Evolutionary conservation across 64 coral and sea anemone species (phyloP), one percentile per base, ranked within the genome.

Genomic region (Cladopsammia gracilis): DNA sequence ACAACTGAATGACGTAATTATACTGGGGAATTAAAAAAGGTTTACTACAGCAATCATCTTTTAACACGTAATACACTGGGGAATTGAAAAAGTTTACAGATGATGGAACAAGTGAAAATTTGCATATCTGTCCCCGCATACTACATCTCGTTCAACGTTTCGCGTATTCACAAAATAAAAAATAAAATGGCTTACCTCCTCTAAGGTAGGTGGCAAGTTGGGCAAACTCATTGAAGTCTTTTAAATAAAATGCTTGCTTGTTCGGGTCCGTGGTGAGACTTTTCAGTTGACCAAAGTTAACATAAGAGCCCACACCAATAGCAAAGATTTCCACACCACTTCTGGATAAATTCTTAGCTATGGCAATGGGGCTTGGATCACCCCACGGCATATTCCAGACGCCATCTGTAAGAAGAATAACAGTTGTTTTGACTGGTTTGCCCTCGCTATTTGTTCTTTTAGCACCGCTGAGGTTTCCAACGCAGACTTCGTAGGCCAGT

Each of bases 321-420:
- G 96, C 68, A 76, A 97, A 94, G 10, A 97, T 48, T 22, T 97
- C 96, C 12, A 73, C 76, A 5, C 50, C 42, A 3, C 73, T 25
- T 0, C 10, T 2, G 23, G 64, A 71, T 8, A 97, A 52, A 5
- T 91, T 43, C 12, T 88, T n/a, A 0, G 96, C 96, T 4, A 25
- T n/a, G 0, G 59, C 12, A 26, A 88, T 42, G 0, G 58, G 62
- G 7, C 48, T 78, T 6, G 88, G n/a, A 19, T 97, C 45, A 24
- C 0, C 0, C 4, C 69, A 52, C 9, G 82, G 82, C 2, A 3
- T 16, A 82, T 97, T 97, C 96, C 96, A 97, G 11, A 7, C 9
- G 0, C 96, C 96, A 72, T 97, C 96, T 0, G 92, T 97, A 2
- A 97, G 34, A 4, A 97, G 85, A 34, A 97, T 94, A 4, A 94